Evolutionary conservation across 2,797 vertebrate species (phyloP), one percentile per base, ranked within the genome.

Genomic region (Tragopan temminckii): DNA sequence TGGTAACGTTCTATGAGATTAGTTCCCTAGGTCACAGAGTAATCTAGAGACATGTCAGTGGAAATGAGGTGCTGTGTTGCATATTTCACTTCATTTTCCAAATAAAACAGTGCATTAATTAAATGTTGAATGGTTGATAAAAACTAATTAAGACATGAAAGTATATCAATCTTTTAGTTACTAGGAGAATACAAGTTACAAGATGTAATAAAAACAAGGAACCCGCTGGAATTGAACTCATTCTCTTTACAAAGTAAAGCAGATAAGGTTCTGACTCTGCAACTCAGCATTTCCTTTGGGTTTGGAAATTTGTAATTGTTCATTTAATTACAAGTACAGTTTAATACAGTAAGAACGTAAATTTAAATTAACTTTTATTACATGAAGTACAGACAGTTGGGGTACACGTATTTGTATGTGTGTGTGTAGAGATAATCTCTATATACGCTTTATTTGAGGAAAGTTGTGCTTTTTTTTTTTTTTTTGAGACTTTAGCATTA

Each of bases 141-240:
- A 88, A 94, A 92, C 59, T 90, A 95, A 95, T 96, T 93, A 94
- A 93, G 94, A 95, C 52, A 52, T 91, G 72, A 86, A 94, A 88
- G 85, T 87, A 35, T 33, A 80, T 55, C 50, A 85, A 6, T 91
- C 59, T 84, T 59, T 79, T 69, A 81, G 72, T 88, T 50, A 61
- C 46, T 58, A 48, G 78, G 45, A 94, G 70, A 91, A 74, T 87
- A 89, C 24, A 88, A 88, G 48, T 82, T 88, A 46, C 61, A 84
- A 87, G 85, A 38, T 35, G 75, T 80, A 88, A 95, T 90, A 93
- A 93, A 64, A 66, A 11, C 53, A 80, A 77, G 90, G 59, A 61
- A 77, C 90, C 72, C 69, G 10, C 53, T 78, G 87, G 93, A 85
- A 94, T 94, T 97, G 53, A 94, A 92, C 72, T 96, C 33, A 75